Conservation (phyloP, 2,113 vertebrate species). For the Brienomyrus longianalis region DNA sequence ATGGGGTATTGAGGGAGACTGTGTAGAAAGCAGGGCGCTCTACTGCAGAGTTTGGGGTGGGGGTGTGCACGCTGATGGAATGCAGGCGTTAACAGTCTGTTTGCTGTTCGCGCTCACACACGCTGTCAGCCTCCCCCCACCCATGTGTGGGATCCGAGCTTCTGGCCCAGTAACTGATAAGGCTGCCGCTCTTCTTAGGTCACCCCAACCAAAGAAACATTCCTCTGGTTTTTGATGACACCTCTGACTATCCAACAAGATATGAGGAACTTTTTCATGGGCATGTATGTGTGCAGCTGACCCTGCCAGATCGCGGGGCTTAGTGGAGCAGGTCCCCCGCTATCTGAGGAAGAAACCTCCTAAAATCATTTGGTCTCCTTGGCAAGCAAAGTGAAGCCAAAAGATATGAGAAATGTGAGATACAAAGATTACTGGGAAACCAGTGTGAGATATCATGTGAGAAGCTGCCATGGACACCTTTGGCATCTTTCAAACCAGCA, state of each 20-base stretch:
- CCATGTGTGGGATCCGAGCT: slow-evolving; percentile 27
- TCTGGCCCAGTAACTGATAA: not conserved
- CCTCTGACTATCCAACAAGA: not conserved
- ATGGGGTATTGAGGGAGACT: slow-evolving; percentile 21
- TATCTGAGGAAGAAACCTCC: not conserved
- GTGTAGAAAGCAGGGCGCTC: not conserved
- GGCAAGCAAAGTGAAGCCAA: not conserved
- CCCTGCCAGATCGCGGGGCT: not conserved
- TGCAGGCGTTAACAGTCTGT: slow-evolving; percentile 10
- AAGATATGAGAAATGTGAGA: not conserved
- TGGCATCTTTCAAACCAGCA: not conserved
- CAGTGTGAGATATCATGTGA: not conserved
- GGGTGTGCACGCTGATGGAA: slow-evolving; percentile 27
- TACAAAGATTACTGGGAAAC: not conserved
- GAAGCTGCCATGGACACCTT: not conserved
- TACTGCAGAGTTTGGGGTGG: slow-evolving; percentile 6
- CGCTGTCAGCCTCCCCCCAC: slow-evolving; percentile 2
- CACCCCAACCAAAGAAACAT: not conserved
- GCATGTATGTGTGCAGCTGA: not conserved
- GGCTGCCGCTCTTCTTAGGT: not conserved
- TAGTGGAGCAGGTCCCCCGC: not conserved
- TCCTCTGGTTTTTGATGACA: not conserved
- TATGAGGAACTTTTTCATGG: not conserved
- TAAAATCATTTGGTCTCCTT: not conserved
- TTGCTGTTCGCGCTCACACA: not conserved